Percentiles rank a stretch among this genome's conserved stretches.
phyloP scores from a whole-genome alignment of 1,140 invertebrate species.

The Meloidogyne exigua region DNA sequence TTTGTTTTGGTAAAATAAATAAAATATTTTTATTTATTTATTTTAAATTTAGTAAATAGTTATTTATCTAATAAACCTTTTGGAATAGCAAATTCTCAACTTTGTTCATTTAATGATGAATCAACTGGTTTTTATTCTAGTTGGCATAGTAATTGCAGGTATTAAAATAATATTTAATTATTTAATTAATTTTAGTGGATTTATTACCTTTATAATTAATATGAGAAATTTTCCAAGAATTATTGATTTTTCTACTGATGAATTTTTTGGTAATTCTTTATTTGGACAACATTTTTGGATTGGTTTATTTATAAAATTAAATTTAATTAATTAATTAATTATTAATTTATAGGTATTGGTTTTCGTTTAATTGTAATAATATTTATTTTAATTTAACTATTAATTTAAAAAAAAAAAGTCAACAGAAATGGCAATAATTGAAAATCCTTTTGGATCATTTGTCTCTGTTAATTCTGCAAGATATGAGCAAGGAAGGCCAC shows the following conservation, averaged over 20 bases:
- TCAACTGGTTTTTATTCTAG: conserved; percentile 19
- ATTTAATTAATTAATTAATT: too few species aligned
- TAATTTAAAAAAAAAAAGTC: background rate
- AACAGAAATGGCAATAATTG: conserved; percentile 8
- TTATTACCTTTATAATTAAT: background rate
- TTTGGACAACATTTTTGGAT: conserved; percentile 2
- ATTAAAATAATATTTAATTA: background rate
- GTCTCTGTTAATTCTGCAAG: background rate
- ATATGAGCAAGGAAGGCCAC: background rate
- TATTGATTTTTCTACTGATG: background rate
- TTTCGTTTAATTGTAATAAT: background rate
- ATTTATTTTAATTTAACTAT: background rate
- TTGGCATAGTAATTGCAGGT: conserved; percentile 29
- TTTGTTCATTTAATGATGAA: conserved; percentile 23
- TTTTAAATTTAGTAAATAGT: conserved; percentile 1
- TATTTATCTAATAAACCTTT: too few species aligned
- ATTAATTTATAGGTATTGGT: background rate
- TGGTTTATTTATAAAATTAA: background rate
- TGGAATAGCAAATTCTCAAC: background rate
- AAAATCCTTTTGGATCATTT: background rate
- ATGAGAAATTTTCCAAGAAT: background rate
- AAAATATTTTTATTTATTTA: background rate
- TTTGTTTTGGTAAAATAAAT: background rate
- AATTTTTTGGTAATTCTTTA: background rate
- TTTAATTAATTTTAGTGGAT: conserved; percentile 1